Conservation (phyloP, 1,140 invertebrate species). For the Radopholus similis region DNA sequence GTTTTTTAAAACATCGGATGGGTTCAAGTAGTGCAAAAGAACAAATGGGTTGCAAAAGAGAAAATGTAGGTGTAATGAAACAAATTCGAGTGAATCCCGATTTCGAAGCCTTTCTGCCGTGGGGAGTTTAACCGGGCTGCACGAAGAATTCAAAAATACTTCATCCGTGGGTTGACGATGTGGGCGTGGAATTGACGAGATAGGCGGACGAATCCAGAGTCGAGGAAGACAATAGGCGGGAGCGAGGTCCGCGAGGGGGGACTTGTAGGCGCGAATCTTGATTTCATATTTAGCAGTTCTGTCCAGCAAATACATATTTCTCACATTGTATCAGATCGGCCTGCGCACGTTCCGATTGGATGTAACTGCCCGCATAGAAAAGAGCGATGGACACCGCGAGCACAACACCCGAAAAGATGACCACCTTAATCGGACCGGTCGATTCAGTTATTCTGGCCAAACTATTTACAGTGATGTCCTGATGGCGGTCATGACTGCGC, state of each 20-base stretch:
- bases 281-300: background rate
- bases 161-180: too few relatives aligned
- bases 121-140: too few relatives aligned
- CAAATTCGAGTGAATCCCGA: too few relatives aligned
- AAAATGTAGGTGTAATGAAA: background rate
- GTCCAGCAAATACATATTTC: background rate
- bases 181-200: background rate
- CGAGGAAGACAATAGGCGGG: conserved; percentile 35
- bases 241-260: conserved; percentile 19
- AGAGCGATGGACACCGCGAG: conserved; percentile 34
- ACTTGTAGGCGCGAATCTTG: conserved; percentile 35
- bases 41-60: background rate
- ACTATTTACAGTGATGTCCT: conserved; percentile 16
- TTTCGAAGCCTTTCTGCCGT: too few relatives aligned
- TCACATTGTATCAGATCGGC: conserved; percentile 47
- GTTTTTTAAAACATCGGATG: background rate
- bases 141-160: too few relatives aligned
- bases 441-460: background rate
- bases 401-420: conserved; percentile 33
- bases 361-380: conserved; percentile 53
- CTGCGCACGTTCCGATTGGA: conserved; percentile 41
- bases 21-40: background rate
- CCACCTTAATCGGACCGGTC: too few relatives aligned
- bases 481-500: conserved; percentile 23
- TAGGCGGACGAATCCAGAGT: conserved; percentile 15